Base-by-base conservation (phyloP, 2,888 invertebrate species). In the Chymomyza fuscimana region DNA sequence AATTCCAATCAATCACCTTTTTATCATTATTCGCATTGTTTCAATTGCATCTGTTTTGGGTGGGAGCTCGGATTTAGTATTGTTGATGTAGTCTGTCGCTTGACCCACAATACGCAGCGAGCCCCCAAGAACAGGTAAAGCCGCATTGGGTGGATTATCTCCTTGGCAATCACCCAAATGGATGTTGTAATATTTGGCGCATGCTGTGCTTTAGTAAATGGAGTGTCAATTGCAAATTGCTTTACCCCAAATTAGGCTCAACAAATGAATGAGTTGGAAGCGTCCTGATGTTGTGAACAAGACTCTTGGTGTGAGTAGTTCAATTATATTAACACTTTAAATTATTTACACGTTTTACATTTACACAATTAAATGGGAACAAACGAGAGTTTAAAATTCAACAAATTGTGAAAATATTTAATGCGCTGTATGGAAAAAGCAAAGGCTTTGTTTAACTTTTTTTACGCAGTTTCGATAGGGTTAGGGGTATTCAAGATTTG, bases 121-220 rank as follows among this genome's bases (percentile, higher is more conserved):
- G 9, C 9, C 61, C 15, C 12, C 60, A n/a, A 54, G n/a, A 65
- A 46, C 15, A 51, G 6, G 63, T 68, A 72, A 50, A 12, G n/a
- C 25, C 40, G 32, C 19, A 32, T 56, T 12, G 16, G 52, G 6
- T 1, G 54, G 32, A n/a, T 50, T 9, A 46, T 22, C 19, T 59
- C 15, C 25, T 63, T 85, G 85, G 87, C 87, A 76, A 65, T 7
- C 63, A 19, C 54, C 81, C 79, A 86, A 82, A 65, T 40, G 46
- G 50, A 40, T 72, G 73, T 73, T 74, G 64, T 67, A 56, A 51
- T 73, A 74, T 74, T 56, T 69, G 73, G 68, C 68, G 65, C 64
- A 72, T 62, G 69, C 56, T 65, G 59, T 70, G 67, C 59, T 73
- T 50, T 77, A 73, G 73, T 78, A 78, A 80, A 78, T 80, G 62